Base-by-base conservation (phyloP, 2,888 invertebrate genomes). In the Campopleginae sp. region DNA sequence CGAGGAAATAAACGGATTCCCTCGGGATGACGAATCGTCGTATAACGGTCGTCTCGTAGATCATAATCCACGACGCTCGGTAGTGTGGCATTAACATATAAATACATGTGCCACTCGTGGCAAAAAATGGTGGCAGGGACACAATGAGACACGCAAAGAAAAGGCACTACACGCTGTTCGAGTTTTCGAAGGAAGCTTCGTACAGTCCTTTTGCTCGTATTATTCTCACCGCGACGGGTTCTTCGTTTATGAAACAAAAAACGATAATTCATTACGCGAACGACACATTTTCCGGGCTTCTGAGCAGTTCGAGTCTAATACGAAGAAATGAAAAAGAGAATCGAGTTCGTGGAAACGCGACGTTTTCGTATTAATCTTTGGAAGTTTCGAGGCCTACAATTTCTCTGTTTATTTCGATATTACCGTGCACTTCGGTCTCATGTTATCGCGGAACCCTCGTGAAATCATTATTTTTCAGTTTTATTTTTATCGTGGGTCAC, bases 121-220 rank as follows among this genome's bases (percentile, higher is more conserved):
- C 1, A 19, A 72, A 68, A 75, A 68, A 68, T 46, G 66, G 58
- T 44, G 12, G 48, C 38, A 58, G 44, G 6, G 23, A 48, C n/a
- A 81, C 80, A 81, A 81, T 81, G 68, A 61, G 46, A 72, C 65
- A 44, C 51, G 58, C 23, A 44, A 66, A 66, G 58, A 72, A 80
- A 72, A 72, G 38, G 79, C 51, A 71, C 27, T 80, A 42, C 71
- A n/a, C 54, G 42, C 17, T 27, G 23, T 80, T 70, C 71, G 71
- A 63, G 61, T 27, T 72, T 72, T 51, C 44, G 14, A 68, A 58
- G 44, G 46, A 46, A 68, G 46, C 44, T 68, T 68, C 27, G 8
- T 12, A 17, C 14, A 27, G 44, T 46, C 12, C 17, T 68, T 68
- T 23, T 66, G 4, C 14, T 17, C 14, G 27, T 38, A 27, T 14